Evolutionary conservation across 2,797 vertebrate genomes (phyloP), one percentile per base, ranked within the genome.

Genomic region (Liasis olivaceus): DNA sequence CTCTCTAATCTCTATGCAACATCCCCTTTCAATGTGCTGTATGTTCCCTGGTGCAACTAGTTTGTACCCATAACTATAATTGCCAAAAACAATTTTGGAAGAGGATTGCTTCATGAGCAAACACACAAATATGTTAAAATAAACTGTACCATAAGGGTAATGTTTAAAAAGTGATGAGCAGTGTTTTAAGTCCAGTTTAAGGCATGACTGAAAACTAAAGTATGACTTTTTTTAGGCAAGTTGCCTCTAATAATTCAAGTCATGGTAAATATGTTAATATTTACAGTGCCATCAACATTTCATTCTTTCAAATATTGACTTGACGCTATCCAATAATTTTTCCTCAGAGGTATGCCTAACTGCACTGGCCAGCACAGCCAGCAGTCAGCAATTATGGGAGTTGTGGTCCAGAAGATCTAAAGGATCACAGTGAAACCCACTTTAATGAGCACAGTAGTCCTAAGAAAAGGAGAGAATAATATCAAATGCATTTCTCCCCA

Each of bases 81-180:
- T 91, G 81, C 56, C 47, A 91, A 56, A 89, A 87, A 56, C 54
- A 51, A 86, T 31, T 72, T 56, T 88, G 47, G n/a, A 87, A 91
- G 64, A 31, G 28, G 77, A 36, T 7, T 62, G 60, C 51, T 92
- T 87, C 63, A 69, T 87, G 66, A 90, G 62, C 31, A 91, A 22
- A 87, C 51, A 12, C 54, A 85, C 13, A 54, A 15, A 84, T 36
- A n/a, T 6, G 8, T n/a, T 69, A 22, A 69, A 85, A 28, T 60
- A 92, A 5, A 90, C 62, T 64, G 69, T 87, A 89, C 64, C 22
- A 3, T 51, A 86, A 69, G 22, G 13, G 69, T 0, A 20, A 28
- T 81, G 47, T 81, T 92, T 0, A 85, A 8, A 4, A 91, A 0
- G 59, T 4, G 59, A 13, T 91, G 7, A 91, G 24, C 0, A 28